Conservation (phyloP, 2,113 vertebrate genomes). For the Synchiropus splendidus region DNA sequence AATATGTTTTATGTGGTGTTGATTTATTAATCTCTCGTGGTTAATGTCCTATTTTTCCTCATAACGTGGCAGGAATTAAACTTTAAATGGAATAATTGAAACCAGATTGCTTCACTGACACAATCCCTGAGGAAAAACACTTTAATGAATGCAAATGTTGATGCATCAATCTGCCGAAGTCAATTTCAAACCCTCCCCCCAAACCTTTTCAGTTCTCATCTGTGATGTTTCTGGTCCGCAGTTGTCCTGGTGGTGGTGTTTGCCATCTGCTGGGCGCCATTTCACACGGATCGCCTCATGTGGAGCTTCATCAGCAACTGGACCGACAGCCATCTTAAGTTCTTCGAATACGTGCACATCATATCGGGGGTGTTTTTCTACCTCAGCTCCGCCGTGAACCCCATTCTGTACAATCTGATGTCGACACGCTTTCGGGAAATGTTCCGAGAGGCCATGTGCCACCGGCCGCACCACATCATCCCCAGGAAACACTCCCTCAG, state of each 20-base stretch:
- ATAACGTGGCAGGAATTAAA: too few species aligned
- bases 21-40: too few species aligned
- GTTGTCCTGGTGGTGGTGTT: conserved; percentile 88
- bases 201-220: background rate
- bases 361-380: conserved; percentile 88
- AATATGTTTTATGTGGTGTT: too few species aligned
- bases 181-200: background rate
- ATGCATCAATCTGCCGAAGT: background rate
- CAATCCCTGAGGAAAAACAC: background rate
- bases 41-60: too few species aligned
- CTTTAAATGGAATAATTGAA: too few species aligned
- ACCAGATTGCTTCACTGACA: background rate
- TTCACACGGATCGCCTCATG: conserved; percentile 85
- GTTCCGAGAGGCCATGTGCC: conserved; percentile 84
- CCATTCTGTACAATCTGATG: conserved; percentile 91
- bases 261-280: conserved; percentile 90
- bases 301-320: conserved; percentile 81
- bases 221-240: conserved; percentile 32
- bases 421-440: conserved; percentile 87
- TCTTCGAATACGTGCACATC: conserved; percentile 79
- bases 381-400: conserved; percentile 82
- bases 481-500: conserved; percentile 62
- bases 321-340: conserved; percentile 64
- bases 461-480: background rate
- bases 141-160: conserved; percentile 2